Evolutionary conservation across 2,113 vertebrate genomes (phyloP).

Genomic region (Eulemur macaco): DNA sequence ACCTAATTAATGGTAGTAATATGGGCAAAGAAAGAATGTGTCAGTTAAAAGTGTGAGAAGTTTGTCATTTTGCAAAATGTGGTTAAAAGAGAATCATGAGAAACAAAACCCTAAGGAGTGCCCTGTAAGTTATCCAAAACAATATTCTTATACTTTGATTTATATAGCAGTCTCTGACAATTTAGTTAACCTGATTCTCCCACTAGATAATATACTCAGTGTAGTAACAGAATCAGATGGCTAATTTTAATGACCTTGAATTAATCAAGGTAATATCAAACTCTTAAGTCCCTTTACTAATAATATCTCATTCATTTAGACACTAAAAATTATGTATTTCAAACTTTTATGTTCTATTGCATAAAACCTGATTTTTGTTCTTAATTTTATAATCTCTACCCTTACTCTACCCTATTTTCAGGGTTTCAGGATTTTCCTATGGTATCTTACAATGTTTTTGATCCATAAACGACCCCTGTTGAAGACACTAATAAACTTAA

Average conservation of each 20-base stretch:
- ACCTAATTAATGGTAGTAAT: neutral
- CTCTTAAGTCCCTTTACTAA: neutral
- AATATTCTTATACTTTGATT: neutral
- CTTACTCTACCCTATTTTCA: neutral
- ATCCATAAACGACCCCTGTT: neutral
- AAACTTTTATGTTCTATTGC: neutral
- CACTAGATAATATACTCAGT: neutral
- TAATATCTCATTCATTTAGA: neutral
- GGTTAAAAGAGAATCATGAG: neutral
- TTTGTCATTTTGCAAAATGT: neutral
- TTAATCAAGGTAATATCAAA: neutral
- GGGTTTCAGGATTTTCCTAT: neutral
- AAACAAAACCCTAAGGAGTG: neutral
- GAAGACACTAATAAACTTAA: neutral
- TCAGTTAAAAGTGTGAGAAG: neutral
- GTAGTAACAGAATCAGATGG: slow-evolving; percentile 6
- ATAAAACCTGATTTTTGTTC: neutral
- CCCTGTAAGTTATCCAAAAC: neutral
- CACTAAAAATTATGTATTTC: neutral
- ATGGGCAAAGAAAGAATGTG: neutral
- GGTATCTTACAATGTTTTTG: neutral
- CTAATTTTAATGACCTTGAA: slow-evolving; percentile 20
- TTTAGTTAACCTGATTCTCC: neutral
- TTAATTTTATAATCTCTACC: neutral
- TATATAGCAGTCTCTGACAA: neutral